phyloP scores from a whole-genome alignment of 1,140 invertebrate genomes.

The Galendromus occidentalis region DNA sequence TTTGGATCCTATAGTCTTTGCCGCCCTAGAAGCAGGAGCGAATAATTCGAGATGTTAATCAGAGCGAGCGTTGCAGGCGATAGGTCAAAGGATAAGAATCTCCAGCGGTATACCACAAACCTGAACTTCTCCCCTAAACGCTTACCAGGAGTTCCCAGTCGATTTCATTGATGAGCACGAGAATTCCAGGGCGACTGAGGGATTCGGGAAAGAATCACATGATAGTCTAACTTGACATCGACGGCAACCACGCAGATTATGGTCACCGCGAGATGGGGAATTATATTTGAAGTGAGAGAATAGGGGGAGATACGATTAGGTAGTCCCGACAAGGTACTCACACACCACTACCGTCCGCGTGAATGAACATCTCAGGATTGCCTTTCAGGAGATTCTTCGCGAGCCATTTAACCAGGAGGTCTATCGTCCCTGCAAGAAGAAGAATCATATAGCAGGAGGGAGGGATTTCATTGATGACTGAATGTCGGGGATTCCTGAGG shows the following conservation, averaged over 20 bases:
- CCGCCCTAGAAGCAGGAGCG: conserved; percentile 33
- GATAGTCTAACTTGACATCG: conserved; percentile 15
- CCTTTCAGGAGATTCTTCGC: conserved; percentile 63
- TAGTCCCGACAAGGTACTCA: conserved; percentile 35
- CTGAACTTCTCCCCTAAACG: too few species aligned
- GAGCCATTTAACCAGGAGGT: conserved; percentile 53
- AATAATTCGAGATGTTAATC: not conserved
- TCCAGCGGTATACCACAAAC: too few species aligned
- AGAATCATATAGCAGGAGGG: too few species aligned
- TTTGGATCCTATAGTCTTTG: conserved; percentile 37
- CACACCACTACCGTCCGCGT: conserved; percentile 45
- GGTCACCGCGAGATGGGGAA: not conserved
- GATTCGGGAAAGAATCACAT: conserved; percentile 23
- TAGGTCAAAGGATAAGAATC: too few species aligned
- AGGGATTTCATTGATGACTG: too few species aligned
- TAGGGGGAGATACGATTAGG: conserved; percentile 4
- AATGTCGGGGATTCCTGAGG: too few species aligned
- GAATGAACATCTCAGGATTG: conserved; percentile 67
- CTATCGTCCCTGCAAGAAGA: conserved; percentile 44
- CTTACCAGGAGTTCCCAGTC: conserved; percentile 75
- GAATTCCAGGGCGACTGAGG: conserved; percentile 59
- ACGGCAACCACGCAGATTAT: not conserved
- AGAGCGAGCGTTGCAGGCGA: not conserved
- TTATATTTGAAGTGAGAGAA: conserved; percentile 2
- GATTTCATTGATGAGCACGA: conserved; percentile 72